phyloP scores from a whole-genome alignment of 37 sponge, comb jelly and placozoan genomes.

The Diacarnus erythraeanus region DNA sequence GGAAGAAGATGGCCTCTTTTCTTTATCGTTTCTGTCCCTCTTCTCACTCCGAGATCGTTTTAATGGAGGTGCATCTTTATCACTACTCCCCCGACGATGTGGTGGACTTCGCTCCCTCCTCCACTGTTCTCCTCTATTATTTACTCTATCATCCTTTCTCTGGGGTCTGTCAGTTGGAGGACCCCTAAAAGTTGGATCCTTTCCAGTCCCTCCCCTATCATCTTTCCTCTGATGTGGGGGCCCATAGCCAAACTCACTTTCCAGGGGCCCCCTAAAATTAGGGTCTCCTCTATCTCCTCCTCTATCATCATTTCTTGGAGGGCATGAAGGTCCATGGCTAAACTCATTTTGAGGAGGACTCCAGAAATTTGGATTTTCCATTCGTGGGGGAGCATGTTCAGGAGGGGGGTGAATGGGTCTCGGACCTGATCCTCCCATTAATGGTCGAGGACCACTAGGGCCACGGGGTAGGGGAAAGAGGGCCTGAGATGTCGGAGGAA shows the following conservation, averaged over 20 bases:
- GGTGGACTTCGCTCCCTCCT: conserved; percentile 23
- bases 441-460: too few relatives aligned
- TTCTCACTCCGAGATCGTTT: conserved; percentile 7
- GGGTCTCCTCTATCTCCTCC: not conserved
- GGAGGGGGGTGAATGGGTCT: too few relatives aligned
- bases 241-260: too few relatives aligned
- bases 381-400: too few relatives aligned
- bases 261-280: too few relatives aligned
- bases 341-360: not conserved
- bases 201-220: not conserved
- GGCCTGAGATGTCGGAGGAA: not conserved
- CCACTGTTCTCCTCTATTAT: not conserved
- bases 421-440: too few relatives aligned
- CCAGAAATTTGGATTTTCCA: not conserved
- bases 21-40: conserved; percentile 13
- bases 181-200: not conserved
- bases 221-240: too few relatives aligned
- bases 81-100: conserved; percentile 10
- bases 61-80: conserved; percentile 30
- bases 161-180: not conserved
- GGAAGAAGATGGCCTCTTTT: not conserved
- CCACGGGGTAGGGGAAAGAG: not conserved
- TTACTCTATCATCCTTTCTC: not conserved
- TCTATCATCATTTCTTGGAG: not conserved
- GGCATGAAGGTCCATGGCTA: not conserved